Base-by-base conservation (phyloP, 2,888 invertebrate species). In the Prenolepis imparis region DNA sequence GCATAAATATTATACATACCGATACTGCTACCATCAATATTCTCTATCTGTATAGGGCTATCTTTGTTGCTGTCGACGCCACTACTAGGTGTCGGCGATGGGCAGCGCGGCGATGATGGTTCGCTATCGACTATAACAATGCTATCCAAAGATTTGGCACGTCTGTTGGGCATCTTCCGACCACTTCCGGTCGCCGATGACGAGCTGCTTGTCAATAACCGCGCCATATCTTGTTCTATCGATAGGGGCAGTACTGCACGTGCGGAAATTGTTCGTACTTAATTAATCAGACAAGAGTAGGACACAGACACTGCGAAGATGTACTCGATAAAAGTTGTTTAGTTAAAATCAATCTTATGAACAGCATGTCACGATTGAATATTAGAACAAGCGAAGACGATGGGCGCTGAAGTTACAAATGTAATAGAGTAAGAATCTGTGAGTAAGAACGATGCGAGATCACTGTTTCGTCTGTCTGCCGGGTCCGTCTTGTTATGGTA, bases 81-180 rank as follows among this genome's bases (percentile, higher is more conserved):
- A 93, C 98, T 98, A 81, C 98, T 98, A 0, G 98, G 98, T 12
- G 98, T 98, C 0, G 98, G 98, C 11, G 98, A 98, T 0, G 98
- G 98, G 15, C 98, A 98, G 28, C 98, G 96, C 0, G 98, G 97
- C 1, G 95, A 94, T 0, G 95, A 95, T 18, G 95, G 95, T 90
- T 96, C 96, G 36, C 95, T 95, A 86, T 96, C 96, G 28, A 92
- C 87, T 61, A 94, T 89, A 78, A 94, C 90, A 84, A 95, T 91
- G 86, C 94, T 94, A 83, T 95, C 95, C 91, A 95, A 90, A 11
- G 94, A 95, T 83, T 94, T 94, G 66, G 94, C 92, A 18, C 94
- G 93, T 82, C 94, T 91, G 74, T 92, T 93, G 32, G 92, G 91
- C 78, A 92, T 90, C 89, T 93, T 90, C 52, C 89, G 89, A 73